Evolutionary conservation across 2,888 invertebrate genomes (phyloP).

Genomic region (Melieria omissa): DNA sequence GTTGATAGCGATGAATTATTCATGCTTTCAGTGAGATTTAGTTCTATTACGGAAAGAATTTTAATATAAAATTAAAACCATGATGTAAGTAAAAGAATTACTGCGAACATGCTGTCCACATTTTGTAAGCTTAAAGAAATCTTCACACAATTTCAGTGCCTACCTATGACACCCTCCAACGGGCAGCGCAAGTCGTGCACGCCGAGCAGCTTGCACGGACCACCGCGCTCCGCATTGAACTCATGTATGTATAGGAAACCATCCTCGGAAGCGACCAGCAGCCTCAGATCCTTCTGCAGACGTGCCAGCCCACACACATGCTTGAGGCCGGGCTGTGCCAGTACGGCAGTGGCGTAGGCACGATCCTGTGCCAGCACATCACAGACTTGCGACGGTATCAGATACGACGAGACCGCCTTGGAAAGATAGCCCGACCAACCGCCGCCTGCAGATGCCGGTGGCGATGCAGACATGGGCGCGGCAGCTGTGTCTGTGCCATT

Average conservation of each 20-base stretch:
- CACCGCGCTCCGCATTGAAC: slow-evolving; percentile 62
- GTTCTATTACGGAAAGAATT: slow-evolving; percentile 43
- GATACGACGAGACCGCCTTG: slow-evolving; percentile 64
- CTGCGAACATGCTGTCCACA: background rate
- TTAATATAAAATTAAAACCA: background rate
- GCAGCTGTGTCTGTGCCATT: slow-evolving; percentile 16
- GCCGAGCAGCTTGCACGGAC: slow-evolving; percentile 61
- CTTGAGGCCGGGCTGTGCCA: slow-evolving; percentile 62
- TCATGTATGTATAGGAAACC: slow-evolving; percentile 66
- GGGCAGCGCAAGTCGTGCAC: slow-evolving; percentile 64
- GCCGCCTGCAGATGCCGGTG: slow-evolving; percentile 31
- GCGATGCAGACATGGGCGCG: slow-evolving; percentile 34
- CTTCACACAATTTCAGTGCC: background rate
- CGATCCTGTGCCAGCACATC: slow-evolving; percentile 66
- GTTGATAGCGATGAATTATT: slow-evolving; percentile 55
- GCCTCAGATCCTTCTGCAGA: slow-evolving; percentile 61
- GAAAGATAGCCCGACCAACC: slow-evolving; percentile 63
- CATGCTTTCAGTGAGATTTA: slow-evolving; percentile 59
- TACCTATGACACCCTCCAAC: slow-evolving; percentile 63
- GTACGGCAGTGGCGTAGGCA: slow-evolving; percentile 64
- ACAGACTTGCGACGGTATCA: slow-evolving; percentile 63
- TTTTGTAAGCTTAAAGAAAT: background rate
- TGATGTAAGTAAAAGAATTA: background rate
- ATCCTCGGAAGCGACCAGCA: slow-evolving; percentile 65
- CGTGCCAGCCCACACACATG: slow-evolving; percentile 63